Evolutionary conservation across 2,888 invertebrate species (phyloP).

Genomic region (Phyllotreta cruciferae): DNA sequence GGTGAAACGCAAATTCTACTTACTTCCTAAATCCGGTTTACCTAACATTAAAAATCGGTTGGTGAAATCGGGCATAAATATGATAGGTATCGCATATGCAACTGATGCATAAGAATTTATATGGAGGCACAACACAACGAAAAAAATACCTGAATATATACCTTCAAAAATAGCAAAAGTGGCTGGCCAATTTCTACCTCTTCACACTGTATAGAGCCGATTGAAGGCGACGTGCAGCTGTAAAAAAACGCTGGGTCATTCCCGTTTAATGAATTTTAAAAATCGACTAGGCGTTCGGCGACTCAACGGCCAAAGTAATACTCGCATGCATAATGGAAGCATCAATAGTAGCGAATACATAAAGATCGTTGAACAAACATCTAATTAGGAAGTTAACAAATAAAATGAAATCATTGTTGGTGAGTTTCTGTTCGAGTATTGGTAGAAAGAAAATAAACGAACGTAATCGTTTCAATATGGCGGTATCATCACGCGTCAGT

Average conservation of each 20-base stretch:
- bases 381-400: constrained; percentile 44
- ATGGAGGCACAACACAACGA: no score
- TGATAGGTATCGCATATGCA: no score
- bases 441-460: constrained; percentile 32
- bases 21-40: no score
- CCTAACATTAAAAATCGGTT: no score
- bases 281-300: constrained; percentile 34
- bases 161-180: constrained; percentile 3
- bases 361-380: constrained; percentile 37
- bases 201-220: constrained; percentile 25
- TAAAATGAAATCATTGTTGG: constrained; percentile 41
- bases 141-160: no score
- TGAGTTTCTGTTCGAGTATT: constrained; percentile 28
- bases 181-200: constrained; percentile 24
- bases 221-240: constrained; percentile 35
- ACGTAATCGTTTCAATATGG: constrained; percentile 39
- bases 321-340: constrained; percentile 32
- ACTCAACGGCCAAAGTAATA: constrained; percentile 36
- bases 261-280: constrained; percentile 38
- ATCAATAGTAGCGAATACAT: constrained; percentile 37
- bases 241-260: constrained; percentile 36
- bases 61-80: no score
- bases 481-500: constrained; percentile 6
- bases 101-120: no score
- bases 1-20: no score